Base-by-base conservation (phyloP, 2,888 invertebrate species). In the Watsonalla binaria region DNA sequence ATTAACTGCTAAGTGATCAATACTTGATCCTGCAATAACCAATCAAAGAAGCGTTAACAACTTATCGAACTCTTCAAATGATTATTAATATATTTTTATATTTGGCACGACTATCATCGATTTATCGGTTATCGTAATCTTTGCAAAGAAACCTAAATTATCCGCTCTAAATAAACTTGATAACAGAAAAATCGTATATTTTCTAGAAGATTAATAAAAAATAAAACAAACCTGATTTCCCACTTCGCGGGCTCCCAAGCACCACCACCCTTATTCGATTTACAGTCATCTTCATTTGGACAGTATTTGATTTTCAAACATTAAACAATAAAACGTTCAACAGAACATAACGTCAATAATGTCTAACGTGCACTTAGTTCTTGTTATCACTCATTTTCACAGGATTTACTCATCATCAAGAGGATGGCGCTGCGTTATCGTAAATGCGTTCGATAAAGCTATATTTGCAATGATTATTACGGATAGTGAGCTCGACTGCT, bases 221-320 rank as follows among this genome's bases (percentile, higher is more conserved):
- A 14, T 14, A 9, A 49, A 80, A 90, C 93, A 92, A 86, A 95
- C 95, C 95, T 85, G 95, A 95, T 90, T 95, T 95, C 77, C 95
- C 95, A 80, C 95, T 94, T 78, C 94, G 92, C 74, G 94, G 92
- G 82, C 94, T 94, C 76, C 95, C 95, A 80, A 95, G 92, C 82
- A 95, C 95, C 89, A 95, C 95, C 84, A 95, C 94, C 92, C 94
- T 93, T 88, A 95, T 95, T 84, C 94, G 93, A 90, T 94, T 94
- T 82, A 94, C 94, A 91, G 95, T 95, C 95, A 95, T 94, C 90
- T 90, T 90, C 90, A 90, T 90, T 85, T 86, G 87, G 83, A 77
- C 71, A 76, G 78, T 84, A 75, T 59, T 56, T 68, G 72, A 76
- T 70, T 68, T 76, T 77, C 75, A 54, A 70, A 68, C 65, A 59